Evolutionary conservation across 2,888 invertebrate species (phyloP).

Genomic region (Crossocerus cetratus): DNA sequence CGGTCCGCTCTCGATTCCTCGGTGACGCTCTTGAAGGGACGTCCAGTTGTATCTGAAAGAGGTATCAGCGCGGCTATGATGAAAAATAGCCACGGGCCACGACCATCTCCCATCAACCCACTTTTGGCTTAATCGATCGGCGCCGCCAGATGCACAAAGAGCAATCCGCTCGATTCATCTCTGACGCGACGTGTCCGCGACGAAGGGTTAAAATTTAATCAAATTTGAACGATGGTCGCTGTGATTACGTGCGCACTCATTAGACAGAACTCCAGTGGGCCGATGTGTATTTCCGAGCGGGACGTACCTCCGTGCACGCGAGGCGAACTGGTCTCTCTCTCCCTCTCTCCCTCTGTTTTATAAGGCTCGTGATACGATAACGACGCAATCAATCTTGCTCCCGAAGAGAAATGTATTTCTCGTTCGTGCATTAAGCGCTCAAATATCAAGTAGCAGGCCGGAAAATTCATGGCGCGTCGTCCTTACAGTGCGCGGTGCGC

Average conservation of each 20-base stretch:
- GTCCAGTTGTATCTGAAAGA: not conserved
- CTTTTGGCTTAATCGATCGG: conserved; percentile 10
- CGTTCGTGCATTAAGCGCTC: conserved; percentile 55
- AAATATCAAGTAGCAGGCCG: conserved; percentile 46
- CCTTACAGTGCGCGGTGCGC: conserved; percentile 28
- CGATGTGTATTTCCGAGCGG: conserved; percentile 1
- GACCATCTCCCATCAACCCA: not conserved
- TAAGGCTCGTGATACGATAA: conserved; percentile 46
- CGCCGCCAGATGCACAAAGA: conserved; percentile 50
- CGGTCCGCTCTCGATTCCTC: not conserved
- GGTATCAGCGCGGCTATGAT: conserved; percentile 11
- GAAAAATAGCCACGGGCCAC: not conserved
- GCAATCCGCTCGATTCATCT: conserved; percentile 68
- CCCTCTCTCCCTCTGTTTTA: conserved; percentile 32
- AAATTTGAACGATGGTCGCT: conserved; percentile 54
- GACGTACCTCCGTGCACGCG: conserved; percentile 43
- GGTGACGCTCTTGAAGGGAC: not conserved
- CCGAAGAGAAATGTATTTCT: conserved; percentile 48
- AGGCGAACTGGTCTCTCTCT: conserved; percentile 20
- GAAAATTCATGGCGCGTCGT: conserved; percentile 45
- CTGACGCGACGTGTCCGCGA: conserved; percentile 45
- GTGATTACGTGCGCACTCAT: conserved; percentile 43
- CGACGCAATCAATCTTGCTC: conserved; percentile 60
- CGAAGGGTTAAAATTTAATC: conserved; percentile 68
- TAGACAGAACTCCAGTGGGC: conserved; percentile 19